phyloP scores from a whole-genome alignment of 2,888 invertebrate species.

The Taphrorychus bicolor region DNA sequence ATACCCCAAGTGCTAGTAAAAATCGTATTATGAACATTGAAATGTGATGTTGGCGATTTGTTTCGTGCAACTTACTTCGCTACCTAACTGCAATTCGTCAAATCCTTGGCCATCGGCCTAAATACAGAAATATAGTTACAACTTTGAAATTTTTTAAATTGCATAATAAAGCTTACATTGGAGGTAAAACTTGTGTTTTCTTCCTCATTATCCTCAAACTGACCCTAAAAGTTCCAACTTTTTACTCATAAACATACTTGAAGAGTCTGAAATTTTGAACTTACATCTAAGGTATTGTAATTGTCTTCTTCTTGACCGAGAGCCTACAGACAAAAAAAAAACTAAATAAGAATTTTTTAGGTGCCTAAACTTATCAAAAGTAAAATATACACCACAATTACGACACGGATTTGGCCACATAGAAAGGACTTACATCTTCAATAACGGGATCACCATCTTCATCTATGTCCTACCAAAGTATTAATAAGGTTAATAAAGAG shows the following conservation, averaged over 20 bases:
- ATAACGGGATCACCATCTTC: too few species aligned
- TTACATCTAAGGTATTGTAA: conserved; percentile 28
- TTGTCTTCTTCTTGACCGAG: conserved; percentile 33
- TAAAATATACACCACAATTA: not conserved
- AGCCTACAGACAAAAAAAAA: conserved; percentile 18
- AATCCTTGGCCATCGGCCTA: not conserved
- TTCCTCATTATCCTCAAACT: conserved; percentile 30
- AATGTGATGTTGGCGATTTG: too few species aligned
- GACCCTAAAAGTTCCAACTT: conserved; percentile 38
- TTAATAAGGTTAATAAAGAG: too few species aligned
- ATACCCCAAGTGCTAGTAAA: too few species aligned
- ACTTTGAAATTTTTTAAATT: conserved; percentile 2
- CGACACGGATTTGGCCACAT: too few species aligned
- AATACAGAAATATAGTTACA: not conserved
- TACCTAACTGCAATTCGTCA: not conserved
- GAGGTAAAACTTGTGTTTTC: conserved; percentile 13
- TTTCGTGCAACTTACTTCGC: conserved; percentile 1
- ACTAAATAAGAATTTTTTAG: not conserved
- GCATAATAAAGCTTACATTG: conserved; percentile 16
- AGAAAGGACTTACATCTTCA: too few species aligned
- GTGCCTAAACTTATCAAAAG: conserved; percentile 1
- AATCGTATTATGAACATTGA: too few species aligned
- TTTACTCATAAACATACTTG: not conserved
- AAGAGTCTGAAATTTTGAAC: conserved; percentile 12
- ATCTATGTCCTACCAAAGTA: too few species aligned